Conservation (phyloP, 2,113 vertebrate species). For the Bagarius yarrelli region DNA sequence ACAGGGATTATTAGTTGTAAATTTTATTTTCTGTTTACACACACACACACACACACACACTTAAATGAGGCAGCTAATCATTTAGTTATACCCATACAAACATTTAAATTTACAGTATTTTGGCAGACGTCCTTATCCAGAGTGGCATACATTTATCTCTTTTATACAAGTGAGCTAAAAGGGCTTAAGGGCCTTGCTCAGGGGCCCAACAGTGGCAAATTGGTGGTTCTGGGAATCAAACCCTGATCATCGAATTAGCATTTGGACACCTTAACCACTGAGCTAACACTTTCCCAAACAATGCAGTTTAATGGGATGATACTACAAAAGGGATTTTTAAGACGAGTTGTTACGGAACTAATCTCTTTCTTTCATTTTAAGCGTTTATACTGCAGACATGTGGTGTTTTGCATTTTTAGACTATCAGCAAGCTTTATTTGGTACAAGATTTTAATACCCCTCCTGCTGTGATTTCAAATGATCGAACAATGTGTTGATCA, state of each 20-base stretch:
- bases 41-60: not conserved
- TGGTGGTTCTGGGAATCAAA: no score
- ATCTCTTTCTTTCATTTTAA: not conserved
- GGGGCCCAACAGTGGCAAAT: no score
- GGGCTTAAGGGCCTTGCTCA: no score
- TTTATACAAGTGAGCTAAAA: no score
- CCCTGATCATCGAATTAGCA: no score
- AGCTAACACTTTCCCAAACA: not conserved
- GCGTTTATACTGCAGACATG: not conserved
- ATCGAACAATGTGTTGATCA: slow-evolving; percentile 16
- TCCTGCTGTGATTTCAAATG: slow-evolving; percentile 9
- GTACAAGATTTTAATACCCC: not conserved
- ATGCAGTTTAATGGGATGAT: not conserved
- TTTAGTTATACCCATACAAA: not conserved
- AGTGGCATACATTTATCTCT: no score
- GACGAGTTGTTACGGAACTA: not conserved
- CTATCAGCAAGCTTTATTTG: not conserved
- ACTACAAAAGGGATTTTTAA: not conserved
- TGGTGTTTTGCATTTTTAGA: not conserved
- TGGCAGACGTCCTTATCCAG: no score
- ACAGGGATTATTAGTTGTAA: not conserved
- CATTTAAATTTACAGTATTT: no score
- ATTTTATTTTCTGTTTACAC: not conserved
- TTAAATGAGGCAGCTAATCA: not conserved
- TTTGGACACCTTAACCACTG: no score